A percentile compares a stretch with the other conserved stretches of the same genome.
Evolutionary conservation across 2,113 vertebrate genomes (phyloP).

Genomic region (Columba livia): DNA sequence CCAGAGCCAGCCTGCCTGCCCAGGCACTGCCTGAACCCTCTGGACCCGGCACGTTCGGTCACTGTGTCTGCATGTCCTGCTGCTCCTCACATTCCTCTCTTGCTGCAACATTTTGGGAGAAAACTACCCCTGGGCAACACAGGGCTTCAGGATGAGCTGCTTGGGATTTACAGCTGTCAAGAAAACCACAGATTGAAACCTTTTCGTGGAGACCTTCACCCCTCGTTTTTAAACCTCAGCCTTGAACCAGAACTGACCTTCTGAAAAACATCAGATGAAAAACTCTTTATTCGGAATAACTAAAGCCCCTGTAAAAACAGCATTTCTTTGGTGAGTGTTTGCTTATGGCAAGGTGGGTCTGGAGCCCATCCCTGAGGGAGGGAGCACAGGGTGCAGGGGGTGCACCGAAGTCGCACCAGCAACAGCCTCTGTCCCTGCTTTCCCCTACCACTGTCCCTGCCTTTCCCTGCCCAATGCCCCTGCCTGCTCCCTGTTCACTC

Average conservation of each 20-base stretch:
- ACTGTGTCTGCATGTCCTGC: neutral
- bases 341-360: neutral
- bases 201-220: neutral
- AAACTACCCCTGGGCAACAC: neutral
- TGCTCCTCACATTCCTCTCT: neutral
- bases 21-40: neutral
- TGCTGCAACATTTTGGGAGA: neutral
- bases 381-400: neutral
- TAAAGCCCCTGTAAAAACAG: neutral
- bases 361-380: accelerated
- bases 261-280: neutral
- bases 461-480: neutral
- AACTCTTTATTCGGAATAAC: neutral
- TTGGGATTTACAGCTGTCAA: neutral
- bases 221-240: neutral
- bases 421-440: neutral
- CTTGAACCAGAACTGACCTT: neutral
- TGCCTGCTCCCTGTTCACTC: neutral
- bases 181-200: neutral
- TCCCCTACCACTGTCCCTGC: too few relatives aligned
- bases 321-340: neutral
- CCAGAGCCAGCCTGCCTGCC: neutral
- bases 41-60: accelerated
- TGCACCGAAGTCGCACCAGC: too few relatives aligned
- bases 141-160: neutral